Percentiles rank a stretch among this genome's conserved stretches.
Evolutionary conservation across 2,113 vertebrate genomes (phyloP).

Genomic region (Mastomys coucha): DNA sequence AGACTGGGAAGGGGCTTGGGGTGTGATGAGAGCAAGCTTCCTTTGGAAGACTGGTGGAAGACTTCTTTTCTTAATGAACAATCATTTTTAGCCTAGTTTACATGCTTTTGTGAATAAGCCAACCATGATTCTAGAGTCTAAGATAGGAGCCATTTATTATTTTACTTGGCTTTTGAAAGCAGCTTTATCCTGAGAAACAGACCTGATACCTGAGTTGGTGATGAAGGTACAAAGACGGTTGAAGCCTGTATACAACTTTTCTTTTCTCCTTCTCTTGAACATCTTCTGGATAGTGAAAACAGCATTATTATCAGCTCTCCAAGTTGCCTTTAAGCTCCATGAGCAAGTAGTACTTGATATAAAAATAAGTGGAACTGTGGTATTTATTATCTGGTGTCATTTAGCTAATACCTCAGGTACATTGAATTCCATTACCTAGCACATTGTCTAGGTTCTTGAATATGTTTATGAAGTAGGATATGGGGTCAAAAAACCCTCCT

Average conservation of each 20-base stretch:
- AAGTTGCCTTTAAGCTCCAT: neutral
- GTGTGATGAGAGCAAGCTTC: neutral
- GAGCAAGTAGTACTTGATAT: neutral
- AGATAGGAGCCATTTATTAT: conserved; percentile 23
- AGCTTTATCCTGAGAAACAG: conserved; percentile 33
- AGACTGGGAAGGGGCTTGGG: neutral
- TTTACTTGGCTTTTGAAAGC: conserved; percentile 54
- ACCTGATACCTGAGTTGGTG: neutral
- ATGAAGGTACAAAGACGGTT: neutral
- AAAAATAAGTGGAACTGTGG: neutral
- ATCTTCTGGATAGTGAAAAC: neutral
- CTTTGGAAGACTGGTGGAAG: neutral
- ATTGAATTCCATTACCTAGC: neutral
- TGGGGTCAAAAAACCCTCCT: neutral
- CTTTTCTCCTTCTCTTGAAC: neutral
- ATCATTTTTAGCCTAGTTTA: conserved; percentile 34
- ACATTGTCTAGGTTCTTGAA: neutral
- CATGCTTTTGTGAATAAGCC: conserved; percentile 42
- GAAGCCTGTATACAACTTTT: neutral
- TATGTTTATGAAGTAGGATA: neutral
- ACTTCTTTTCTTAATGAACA: conserved; percentile 12
- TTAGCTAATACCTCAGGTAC: conserved; percentile 24
- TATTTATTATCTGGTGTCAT: neutral
- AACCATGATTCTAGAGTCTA: neutral
- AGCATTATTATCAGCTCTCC: neutral